A percentile compares a stretch with the other conserved stretches of the same genome.
Conservation (phyloP, 64 coral and sea anemone genomes). For the Orbicella faveolata region DNA sequence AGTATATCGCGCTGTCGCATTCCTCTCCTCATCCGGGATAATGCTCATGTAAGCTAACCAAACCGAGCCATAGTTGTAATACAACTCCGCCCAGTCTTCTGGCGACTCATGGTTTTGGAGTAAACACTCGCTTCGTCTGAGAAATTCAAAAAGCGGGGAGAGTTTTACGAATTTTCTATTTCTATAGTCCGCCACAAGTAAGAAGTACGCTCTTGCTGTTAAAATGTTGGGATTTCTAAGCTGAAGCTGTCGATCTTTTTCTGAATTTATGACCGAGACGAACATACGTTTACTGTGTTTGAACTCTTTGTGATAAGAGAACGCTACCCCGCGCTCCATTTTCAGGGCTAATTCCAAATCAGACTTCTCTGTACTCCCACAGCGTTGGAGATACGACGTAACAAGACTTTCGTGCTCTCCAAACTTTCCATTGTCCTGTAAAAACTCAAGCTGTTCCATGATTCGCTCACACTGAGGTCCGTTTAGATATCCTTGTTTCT, state of each 20-base stretch:
- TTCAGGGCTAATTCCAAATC: neutral
- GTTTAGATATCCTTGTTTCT: neutral
- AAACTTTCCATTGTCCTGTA: neutral
- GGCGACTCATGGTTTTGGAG: neutral
- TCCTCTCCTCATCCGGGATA: neutral
- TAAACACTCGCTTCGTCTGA: neutral
- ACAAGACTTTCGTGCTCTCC: neutral
- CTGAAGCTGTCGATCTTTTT: neutral
- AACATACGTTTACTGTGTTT: neutral
- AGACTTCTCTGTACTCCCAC: neutral
- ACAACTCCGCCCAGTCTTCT: neutral
- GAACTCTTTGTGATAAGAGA: neutral
- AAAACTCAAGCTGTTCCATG: constrained; percentile 1
- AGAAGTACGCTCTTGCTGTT: neutral
- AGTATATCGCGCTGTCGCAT: neutral
- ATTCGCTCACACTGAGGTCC: neutral
- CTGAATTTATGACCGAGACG: neutral
- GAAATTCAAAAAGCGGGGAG: neutral
- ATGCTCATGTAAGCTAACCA: neutral
- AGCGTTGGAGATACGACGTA: neutral
- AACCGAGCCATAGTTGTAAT: neutral
- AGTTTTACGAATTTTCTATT: neutral
- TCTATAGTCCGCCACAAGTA: neutral
- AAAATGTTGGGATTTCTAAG: neutral
- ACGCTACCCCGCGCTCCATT: neutral